Base-by-base conservation (phyloP, 2,888 invertebrate genomes). In the Trichopoda pennipes region DNA sequence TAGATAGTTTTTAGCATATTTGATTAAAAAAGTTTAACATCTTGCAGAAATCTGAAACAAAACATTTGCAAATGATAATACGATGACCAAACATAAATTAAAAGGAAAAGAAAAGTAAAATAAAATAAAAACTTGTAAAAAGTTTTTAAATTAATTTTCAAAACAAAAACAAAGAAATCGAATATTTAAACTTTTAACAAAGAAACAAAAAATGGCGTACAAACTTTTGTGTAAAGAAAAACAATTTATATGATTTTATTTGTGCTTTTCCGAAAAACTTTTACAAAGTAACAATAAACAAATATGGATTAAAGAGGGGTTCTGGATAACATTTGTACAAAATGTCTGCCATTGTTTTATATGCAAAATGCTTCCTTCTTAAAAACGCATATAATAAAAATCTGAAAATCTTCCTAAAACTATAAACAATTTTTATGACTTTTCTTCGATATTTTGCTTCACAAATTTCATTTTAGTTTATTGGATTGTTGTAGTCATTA, bases 181-280 rank as follows among this genome's bases (percentile, higher is more conserved):
- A n/a, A 44, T 2, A 16, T 1, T n/a, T 44, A 44, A 44, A n/a
- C 42, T 44, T 44, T 44, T 44, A 44, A 44, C 14, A 16, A 44
- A 44, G 14, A n/a, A n/a, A 44, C 12, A 14, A 44, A 44, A 8
- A 44, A 14, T 42, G n/a, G 6, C 6, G 14, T 16, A 38, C 3
- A 7, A 61, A 60, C 38, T 10, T 38, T 58, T 35, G 12, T 14
- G 14, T 19, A 0, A 21, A n/a, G n/a, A 23, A 35, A 58, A 47
- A 58, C 69, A 58, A 58, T 69, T 69, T 68, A 28, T 28, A 47
- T 10, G 28, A 32, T 14, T 56, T 55, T 53, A 21, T 56, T 44
- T 44, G 3, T 49, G 17, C 19, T 21, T 58, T 56, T 19, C 47
- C 7, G 21, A 3, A 8, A 66, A 66, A 51, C 21, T 60, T 58